A percentile compares a stretch with the other conserved stretches of the same genome.
phyloP scores from a whole-genome alignment of 1,140 invertebrate genomes.

The Zaprionus inermis region DNA sequence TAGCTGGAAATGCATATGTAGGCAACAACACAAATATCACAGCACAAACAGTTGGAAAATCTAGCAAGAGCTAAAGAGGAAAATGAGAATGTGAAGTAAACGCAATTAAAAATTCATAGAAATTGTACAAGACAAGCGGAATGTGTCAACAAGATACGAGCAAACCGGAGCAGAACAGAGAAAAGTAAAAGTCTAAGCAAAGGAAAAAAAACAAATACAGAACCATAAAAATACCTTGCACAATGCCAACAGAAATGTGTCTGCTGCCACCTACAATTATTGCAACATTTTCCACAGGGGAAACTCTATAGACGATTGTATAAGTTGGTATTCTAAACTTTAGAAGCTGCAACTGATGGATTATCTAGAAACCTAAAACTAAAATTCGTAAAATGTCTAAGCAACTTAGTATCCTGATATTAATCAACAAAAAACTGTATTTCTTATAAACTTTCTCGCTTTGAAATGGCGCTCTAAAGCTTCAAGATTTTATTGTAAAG shows the following conservation, averaged over 20 bases:
- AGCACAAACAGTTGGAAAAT: constrained; percentile 47
- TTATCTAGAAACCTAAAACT: no score
- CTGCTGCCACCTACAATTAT: constrained; percentile 17
- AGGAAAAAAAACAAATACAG: neutral
- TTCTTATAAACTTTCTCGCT: no score
- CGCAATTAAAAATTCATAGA: constrained; percentile 63
- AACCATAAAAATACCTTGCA: constrained; percentile 22
- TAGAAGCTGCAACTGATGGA: neutral
- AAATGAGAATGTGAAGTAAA: constrained; percentile 55
- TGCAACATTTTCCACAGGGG: constrained; percentile 6
- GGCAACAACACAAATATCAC: constrained; percentile 46
- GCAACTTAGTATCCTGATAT: no score
- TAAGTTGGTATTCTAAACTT: no score
- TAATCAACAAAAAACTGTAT: no score
- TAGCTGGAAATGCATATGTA: neutral
- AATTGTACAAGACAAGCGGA: constrained; percentile 16
- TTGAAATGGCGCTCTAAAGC: no score
- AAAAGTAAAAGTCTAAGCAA: constrained; percentile 27
- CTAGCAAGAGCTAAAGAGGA: constrained; percentile 28
- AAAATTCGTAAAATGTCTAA: no score
- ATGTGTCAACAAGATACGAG: constrained; percentile 56
- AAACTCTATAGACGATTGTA: no score
- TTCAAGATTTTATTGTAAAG: no score
- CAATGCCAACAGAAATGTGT: constrained; percentile 23
- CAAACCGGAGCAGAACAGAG: constrained; percentile 31